phyloP scores from a whole-genome alignment of 2,888 invertebrate species.

The Acrocyrtus sp. region DNA sequence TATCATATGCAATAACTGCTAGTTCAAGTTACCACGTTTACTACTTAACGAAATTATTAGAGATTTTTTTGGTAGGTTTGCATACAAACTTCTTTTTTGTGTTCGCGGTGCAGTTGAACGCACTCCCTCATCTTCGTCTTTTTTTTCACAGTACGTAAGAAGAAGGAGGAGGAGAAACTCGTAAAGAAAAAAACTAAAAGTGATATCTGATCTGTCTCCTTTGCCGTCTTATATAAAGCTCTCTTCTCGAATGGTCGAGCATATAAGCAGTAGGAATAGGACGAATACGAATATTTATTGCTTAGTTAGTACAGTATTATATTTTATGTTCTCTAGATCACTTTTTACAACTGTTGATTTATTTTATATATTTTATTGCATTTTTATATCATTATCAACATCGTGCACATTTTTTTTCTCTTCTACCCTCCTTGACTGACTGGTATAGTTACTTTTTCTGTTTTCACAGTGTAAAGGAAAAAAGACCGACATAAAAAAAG shows the following conservation, averaged over 20 bases:
- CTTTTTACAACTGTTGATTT: slow-evolving; percentile 32
- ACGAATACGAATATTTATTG: too few relatives aligned
- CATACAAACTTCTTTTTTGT: too few relatives aligned
- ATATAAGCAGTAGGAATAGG: too few relatives aligned
- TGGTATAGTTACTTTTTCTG: slow-evolving; percentile 32
- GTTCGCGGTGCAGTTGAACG: too few relatives aligned
- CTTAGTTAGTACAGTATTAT: not conserved
- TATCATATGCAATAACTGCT: slow-evolving; percentile 15
- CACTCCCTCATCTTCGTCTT: too few relatives aligned
- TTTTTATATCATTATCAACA: too few relatives aligned
- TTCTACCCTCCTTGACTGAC: slow-evolving; percentile 23
- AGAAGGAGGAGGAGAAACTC: not conserved
- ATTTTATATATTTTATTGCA: slow-evolving; percentile 33
- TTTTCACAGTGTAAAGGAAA: slow-evolving; percentile 8
- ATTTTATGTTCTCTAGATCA: slow-evolving; percentile 29
- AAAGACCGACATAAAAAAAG: too few relatives aligned
- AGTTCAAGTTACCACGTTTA: slow-evolving; percentile 14
- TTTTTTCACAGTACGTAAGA: too few relatives aligned
- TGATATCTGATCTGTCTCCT: slow-evolving; percentile 26
- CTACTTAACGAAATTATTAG: not conserved
- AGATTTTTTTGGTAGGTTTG: too few relatives aligned
- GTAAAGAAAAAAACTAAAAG: slow-evolving; percentile 6
- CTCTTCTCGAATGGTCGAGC: too few relatives aligned
- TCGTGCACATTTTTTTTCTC: too few relatives aligned
- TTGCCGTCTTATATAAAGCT: too few relatives aligned